Percentiles rank a stretch among this genome's conserved stretches.
Evolutionary conservation across 2,888 invertebrate species (phyloP).

Genomic region (Mongoloraphidia duomilia): DNA sequence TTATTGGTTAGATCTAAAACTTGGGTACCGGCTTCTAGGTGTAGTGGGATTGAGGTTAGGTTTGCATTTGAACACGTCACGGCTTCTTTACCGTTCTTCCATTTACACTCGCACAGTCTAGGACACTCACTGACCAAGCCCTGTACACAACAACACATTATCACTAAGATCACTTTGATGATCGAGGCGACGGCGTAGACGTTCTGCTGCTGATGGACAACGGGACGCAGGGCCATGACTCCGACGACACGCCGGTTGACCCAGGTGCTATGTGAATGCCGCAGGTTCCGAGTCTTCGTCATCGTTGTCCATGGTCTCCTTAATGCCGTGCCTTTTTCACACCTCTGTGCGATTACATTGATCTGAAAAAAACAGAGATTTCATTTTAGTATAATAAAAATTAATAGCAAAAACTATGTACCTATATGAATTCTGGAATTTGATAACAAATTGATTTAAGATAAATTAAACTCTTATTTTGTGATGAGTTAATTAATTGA

Average conservation of each 20-base stretch:
- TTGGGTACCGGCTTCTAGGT: slow-evolving; percentile 65
- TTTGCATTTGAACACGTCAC: slow-evolving; percentile 66
- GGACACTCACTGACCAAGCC: slow-evolving; percentile 48
- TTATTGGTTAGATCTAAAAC: slow-evolving; percentile 66
- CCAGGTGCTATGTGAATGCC: not conserved
- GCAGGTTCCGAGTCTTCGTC: slow-evolving; percentile 7
- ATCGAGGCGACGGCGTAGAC: not conserved
- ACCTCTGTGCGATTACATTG: not conserved
- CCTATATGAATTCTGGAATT: no score
- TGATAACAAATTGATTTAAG: no score
- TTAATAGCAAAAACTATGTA: no score
- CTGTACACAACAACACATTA: slow-evolving; percentile 28
- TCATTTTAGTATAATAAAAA: not conserved
- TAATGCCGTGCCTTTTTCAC: slow-evolving; percentile 2
- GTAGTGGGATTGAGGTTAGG: slow-evolving; percentile 55
- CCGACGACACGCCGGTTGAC: not conserved
- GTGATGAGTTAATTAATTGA: no score
- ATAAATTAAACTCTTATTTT: no score
- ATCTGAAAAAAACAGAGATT: not conserved
- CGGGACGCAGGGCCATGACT: not conserved
- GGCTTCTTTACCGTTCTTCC: slow-evolving; percentile 77
- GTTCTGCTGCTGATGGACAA: slow-evolving; percentile 3
- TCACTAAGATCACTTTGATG: slow-evolving; percentile 15
- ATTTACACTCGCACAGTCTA: slow-evolving; percentile 70
- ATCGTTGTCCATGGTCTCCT: slow-evolving; percentile 4